Conservation (phyloP, 2,797 vertebrate genomes). For the Mionectes olivaceus region DNA sequence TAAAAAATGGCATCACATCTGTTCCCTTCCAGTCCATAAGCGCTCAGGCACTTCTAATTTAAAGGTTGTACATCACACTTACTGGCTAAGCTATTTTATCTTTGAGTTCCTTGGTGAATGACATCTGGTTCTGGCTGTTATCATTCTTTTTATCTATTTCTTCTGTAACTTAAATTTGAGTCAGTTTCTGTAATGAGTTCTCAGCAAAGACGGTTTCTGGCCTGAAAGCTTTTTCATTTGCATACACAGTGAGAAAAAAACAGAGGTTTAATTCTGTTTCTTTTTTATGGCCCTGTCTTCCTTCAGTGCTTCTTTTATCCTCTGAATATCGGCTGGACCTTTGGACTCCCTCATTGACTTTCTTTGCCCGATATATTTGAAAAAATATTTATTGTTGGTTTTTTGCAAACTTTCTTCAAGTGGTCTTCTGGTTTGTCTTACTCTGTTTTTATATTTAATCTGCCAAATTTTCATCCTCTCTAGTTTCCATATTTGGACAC, state of each 20-base stretch:
- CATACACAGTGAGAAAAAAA: neutral
- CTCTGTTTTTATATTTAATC: slow-evolving; percentile 5
- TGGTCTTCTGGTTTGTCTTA: slow-evolving; percentile 1
- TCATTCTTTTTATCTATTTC: neutral
- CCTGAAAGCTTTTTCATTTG: neutral
- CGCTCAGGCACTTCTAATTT: neutral
- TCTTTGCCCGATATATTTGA: neutral
- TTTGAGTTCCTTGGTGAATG: neutral
- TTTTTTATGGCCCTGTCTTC: neutral
- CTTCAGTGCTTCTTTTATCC: neutral
- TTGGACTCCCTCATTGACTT: neutral
- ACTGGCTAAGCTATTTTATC: neutral
- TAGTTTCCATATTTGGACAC: slow-evolving; percentile 30
- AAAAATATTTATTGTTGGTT: neutral
- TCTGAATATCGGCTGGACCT: neutral
- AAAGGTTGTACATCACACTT: neutral
- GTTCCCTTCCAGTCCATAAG: neutral
- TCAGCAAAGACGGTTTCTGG: neutral
- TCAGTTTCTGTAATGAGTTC: neutral
- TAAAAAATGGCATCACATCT: neutral
- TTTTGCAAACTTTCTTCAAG: neutral
- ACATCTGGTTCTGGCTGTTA: neutral
- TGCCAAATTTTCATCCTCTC: neutral
- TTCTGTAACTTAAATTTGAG: neutral
- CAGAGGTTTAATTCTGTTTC: neutral